Percentiles rank a stretch among this genome's conserved stretches.
These are phyloP conservation scores for Callithrix jacchus DNA, from an alignment of 2,113 vertebrate species.

Conservation along the genomic window DNA sequence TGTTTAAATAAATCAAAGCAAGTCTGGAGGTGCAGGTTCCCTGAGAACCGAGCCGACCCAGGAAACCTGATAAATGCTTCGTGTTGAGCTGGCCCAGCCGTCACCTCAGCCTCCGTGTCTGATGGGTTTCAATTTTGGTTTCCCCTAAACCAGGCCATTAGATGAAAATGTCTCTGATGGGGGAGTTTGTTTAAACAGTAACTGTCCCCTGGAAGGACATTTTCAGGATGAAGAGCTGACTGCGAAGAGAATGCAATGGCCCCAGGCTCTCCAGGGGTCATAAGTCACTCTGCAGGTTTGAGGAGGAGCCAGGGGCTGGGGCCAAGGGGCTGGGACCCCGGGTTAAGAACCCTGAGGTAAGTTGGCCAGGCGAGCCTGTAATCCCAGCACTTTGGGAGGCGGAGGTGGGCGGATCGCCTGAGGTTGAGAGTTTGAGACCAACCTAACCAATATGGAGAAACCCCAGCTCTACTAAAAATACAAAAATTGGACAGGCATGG, in stretches of 20 bases:
- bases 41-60: neutral
- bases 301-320: neutral
- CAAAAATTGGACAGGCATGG: too few relatives aligned
- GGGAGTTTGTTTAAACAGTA: conserved; percentile 25
- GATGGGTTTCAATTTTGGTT: neutral
- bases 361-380: too few relatives aligned
- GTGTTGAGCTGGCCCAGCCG: neutral
- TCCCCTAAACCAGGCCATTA: neutral
- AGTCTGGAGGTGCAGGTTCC: neutral
- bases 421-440: too few relatives aligned
- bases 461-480: too few relatives aligned
- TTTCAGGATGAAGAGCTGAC: conserved; percentile 24
- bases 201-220: conserved; percentile 31
- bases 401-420: too few relatives aligned
- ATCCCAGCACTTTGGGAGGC: too few relatives aligned
- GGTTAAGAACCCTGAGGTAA: neutral
- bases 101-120: neutral
- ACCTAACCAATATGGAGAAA: too few relatives aligned
- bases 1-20: neutral
- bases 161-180: neutral
- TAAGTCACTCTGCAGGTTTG: neutral
- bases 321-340: neutral
- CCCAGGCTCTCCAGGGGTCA: neutral
- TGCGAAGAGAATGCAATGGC: neutral
- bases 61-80: neutral